These are phyloP conservation scores for Eristalis tenax DNA, from an alignment of 2,888 invertebrate species.

Conservation along the genomic window DNA sequence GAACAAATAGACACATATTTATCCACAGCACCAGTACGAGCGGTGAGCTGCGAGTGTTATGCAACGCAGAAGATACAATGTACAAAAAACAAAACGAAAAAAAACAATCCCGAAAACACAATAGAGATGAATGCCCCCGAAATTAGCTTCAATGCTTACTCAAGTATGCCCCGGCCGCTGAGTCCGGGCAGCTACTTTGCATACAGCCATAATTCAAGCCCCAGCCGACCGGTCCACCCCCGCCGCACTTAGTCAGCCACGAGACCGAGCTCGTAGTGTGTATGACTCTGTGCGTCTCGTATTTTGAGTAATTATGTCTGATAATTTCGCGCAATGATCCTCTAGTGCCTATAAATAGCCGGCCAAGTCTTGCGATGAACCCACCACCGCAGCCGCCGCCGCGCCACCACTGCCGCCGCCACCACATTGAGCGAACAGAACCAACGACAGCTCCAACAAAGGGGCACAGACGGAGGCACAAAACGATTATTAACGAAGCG, in stretches of 20 bases:
- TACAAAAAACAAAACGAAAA: slow-evolving; percentile 34
- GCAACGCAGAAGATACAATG: not conserved
- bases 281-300: slow-evolving; percentile 5
- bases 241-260: not conserved
- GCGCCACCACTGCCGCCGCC: not conserved
- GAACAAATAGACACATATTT: slow-evolving; percentile 66
- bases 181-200: slow-evolving; percentile 51
- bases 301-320: slow-evolving; percentile 49
- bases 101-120: slow-evolving; percentile 23
- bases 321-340: slow-evolving; percentile 68
- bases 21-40: slow-evolving; percentile 32
- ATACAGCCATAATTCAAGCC: slow-evolving; percentile 54
- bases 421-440: slow-evolving; percentile 3
- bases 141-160: slow-evolving; percentile 67
- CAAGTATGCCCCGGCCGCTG: slow-evolving; percentile 52
- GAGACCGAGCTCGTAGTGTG: not conserved
- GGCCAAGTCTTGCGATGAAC: slow-evolving; percentile 24
- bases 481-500: slow-evolving; percentile 69
- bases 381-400: not conserved
- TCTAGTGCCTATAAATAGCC: slow-evolving; percentile 44
- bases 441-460: slow-evolving; percentile 26
- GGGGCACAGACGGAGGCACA: slow-evolving; percentile 42
- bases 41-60: slow-evolving; percentile 4
- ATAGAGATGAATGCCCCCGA: slow-evolving; percentile 68
- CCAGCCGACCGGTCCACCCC: slow-evolving; percentile 27